Percentiles rank a stretch among this genome's conserved stretches.
phyloP scores from a whole-genome alignment of 1,140 invertebrate genomes.

The Magallana ariakensis region DNA sequence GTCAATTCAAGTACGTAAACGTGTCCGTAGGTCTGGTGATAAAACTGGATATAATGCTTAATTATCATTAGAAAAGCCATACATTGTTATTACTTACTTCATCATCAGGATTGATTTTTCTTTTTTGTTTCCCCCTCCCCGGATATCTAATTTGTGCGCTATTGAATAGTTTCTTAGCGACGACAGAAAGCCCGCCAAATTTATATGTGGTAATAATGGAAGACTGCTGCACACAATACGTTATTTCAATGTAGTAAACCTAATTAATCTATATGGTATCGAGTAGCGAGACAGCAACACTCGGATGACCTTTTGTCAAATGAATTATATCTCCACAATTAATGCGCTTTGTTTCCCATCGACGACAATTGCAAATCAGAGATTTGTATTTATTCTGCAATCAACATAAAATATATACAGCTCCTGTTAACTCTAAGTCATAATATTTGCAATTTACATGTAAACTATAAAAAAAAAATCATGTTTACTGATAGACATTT shows the following conservation, averaged over 20 bases:
- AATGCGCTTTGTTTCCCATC: no score
- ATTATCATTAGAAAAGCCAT: conserved; percentile 24
- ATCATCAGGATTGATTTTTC: not conserved
- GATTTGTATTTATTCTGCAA: no score
- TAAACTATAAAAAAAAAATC: no score
- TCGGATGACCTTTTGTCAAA: no score
- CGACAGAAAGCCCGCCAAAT: conserved; percentile 22
- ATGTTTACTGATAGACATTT: no score
- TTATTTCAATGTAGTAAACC: not conserved
- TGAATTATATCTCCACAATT: no score
- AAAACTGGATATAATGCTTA: not conserved
- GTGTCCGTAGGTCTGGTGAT: no score
- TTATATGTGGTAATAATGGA: conserved; percentile 11
- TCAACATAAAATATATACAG: no score
- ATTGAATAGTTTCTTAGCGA: conserved; percentile 15
- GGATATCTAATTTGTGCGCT: conserved; percentile 24
- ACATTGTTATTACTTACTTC: not conserved
- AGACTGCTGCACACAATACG: not conserved
- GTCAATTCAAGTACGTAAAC: no score
- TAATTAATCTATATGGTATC: not conserved
- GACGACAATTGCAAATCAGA: no score
- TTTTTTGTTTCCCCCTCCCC: not conserved
- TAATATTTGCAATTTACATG: no score
- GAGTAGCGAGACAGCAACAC: not conserved
- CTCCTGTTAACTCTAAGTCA: no score